phyloP scores from a whole-genome alignment of 2,113 vertebrate species.

The Tragelaphus strepsiceros region DNA sequence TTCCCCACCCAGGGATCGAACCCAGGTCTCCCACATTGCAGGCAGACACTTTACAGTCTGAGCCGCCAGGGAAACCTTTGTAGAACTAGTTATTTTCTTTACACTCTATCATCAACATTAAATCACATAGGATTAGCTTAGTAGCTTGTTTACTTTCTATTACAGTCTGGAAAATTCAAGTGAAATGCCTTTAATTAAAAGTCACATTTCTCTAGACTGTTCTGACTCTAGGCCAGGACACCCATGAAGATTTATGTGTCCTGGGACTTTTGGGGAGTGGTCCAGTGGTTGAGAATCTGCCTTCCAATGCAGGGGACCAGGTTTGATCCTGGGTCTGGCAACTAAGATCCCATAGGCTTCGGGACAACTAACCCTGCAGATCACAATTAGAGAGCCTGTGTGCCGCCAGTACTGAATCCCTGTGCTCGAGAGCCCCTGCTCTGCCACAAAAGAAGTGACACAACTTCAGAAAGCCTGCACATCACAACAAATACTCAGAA shows the following conservation, averaged over 20 bases:
- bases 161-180: neutral
- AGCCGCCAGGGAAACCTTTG: neutral
- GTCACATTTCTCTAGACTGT: neutral
- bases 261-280: neutral
- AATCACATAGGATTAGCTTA: neutral
- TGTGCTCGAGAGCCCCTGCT: neutral
- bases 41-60: rapidly evolving
- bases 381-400: neutral
- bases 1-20: neutral
- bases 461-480: neutral
- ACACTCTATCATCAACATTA: neutral
- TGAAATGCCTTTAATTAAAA: conserved; percentile 35
- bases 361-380: neutral
- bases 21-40: neutral
- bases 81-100: neutral
- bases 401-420: neutral
- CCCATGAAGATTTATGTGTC: neutral
- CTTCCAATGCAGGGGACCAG: neutral
- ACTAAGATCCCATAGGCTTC: neutral
- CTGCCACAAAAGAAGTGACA: neutral
- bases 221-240: neutral
- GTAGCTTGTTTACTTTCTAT: conserved; percentile 35
- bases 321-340: neutral
- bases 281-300: neutral
- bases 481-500: neutral